A percentile compares a stretch with the other conserved stretches of the same genome.
Conservation (phyloP, 2,888 invertebrate genomes). For the Baronia brevicornis region DNA sequence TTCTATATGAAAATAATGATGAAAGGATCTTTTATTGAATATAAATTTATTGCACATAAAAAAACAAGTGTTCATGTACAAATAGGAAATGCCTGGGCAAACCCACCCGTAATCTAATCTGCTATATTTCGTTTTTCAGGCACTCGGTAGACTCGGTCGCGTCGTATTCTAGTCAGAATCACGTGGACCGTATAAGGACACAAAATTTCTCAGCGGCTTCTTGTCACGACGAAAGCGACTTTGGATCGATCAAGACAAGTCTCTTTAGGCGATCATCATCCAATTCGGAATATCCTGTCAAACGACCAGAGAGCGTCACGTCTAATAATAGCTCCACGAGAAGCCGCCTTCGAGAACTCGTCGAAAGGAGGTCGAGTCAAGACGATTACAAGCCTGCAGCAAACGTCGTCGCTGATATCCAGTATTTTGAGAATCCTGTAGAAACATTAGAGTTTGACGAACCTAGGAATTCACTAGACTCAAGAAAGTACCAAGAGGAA, state of each 20-base stretch:
- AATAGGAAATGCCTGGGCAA: constrained; percentile 26
- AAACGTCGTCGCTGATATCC: constrained; percentile 63
- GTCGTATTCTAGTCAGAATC: constrained; percentile 76
- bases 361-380: constrained; percentile 70
- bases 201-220: constrained; percentile 73
- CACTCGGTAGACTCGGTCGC: constrained; percentile 77
- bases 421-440: constrained; percentile 70
- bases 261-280: constrained; percentile 68
- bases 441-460: constrained; percentile 68
- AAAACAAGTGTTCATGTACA: too few relatives aligned
- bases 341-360: constrained; percentile 72
- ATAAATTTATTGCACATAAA: too few relatives aligned
- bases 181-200: constrained; percentile 75
- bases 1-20: too few relatives aligned
- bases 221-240: constrained; percentile 71
- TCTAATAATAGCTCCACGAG: constrained; percentile 70
- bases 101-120: constrained; percentile 52
- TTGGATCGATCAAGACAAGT: constrained; percentile 70
- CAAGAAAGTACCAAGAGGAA: constrained; percentile 58
- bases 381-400: constrained; percentile 68
- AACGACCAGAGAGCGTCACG: constrained; percentile 66
- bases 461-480: constrained; percentile 56
- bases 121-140: constrained; percentile 57
- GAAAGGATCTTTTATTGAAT: too few relatives aligned
- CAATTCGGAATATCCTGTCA: constrained; percentile 59